Evolutionary conservation across 1,140 invertebrate genomes (phyloP), one percentile per base, ranked within the genome.

Genomic region (Zaprionus vittiger): DNA sequence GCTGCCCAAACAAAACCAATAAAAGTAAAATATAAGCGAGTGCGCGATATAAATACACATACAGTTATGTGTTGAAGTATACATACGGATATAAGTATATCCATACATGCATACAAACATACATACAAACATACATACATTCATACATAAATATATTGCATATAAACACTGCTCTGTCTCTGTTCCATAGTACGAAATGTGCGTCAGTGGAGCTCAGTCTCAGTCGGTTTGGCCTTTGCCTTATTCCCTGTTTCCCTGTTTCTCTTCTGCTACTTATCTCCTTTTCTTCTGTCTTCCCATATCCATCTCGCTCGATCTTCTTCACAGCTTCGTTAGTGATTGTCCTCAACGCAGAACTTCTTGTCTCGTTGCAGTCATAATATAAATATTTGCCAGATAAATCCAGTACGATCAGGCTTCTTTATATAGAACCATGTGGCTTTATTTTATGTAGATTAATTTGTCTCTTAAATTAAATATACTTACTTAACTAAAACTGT

Each of bases 1-100:
- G 22, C 76, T 82, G 80, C 67, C 73, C 81, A 83, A 80, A 83
- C 81, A 83, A 80, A 85, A 75, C 83, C 82, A 81, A 85, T 85
- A 81, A 85, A 85, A 81, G 74, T 84, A 78, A 81, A 84, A 85
- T 79, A 79, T 52, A 83, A 69, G 62, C 78, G 67, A 78, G 63
- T 70, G 54, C 34, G 64, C 47, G 71, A 76, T 76, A 76, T 72
- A 76, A 72, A 76, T 65, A 76, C 60, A 60, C 44, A 65, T 37
- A 71, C 57, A 55, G 20, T 17, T 17, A 49, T 52, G 28, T 63
- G 31, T 34, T 52, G 34, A 47, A 9, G 44, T n/a, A 47, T 47
- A 64, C 49, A 64, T 17, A 64, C 34, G 52, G 28, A 47, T 22
- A 73, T 59, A 59, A 26, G 56, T 20, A 47, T 22, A 41, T n/a